These are phyloP conservation scores for Drosophila mayaguana DNA, from an alignment of 2,888 invertebrate genomes.

Conservation along the genomic window DNA sequence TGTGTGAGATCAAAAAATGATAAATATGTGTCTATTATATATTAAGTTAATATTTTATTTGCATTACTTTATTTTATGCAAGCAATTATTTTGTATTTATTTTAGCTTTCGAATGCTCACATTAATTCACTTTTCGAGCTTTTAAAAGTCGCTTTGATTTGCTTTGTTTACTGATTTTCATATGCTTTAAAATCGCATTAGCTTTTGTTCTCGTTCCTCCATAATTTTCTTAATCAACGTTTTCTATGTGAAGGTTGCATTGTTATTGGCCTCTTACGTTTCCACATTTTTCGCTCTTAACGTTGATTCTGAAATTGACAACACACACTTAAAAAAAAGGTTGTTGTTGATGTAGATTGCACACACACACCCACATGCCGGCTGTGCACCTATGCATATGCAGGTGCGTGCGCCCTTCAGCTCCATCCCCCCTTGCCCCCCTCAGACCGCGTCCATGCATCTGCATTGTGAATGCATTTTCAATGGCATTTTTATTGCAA, in stretches of 20 bases:
- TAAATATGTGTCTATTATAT: no score
- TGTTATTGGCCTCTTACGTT: conserved; percentile 37
- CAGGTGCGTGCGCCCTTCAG: conserved; percentile 56
- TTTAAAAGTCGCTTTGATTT: not conserved
- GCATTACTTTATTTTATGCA: no score
- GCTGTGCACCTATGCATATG: conserved; percentile 24
- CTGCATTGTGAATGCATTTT: conserved; percentile 69
- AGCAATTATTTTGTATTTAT: not conserved
- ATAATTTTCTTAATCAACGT: conserved; percentile 83
- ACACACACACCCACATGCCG: conserved; percentile 25
- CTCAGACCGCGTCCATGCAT: conserved; percentile 13
- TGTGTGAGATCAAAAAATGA: no score
- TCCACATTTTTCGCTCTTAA: not conserved
- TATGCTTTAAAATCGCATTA: conserved; percentile 8
- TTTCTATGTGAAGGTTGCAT: conserved; percentile 85
- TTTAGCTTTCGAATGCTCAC: not conserved
- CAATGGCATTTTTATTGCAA: conserved; percentile 79
- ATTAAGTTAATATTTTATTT: not conserved
- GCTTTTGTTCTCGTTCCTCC: conserved; percentile 33
- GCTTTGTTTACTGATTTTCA: not conserved
- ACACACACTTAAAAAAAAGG: conserved; percentile 25
- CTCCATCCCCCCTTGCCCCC: not conserved
- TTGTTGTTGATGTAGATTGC: conserved; percentile 8
- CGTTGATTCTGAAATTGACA: conserved; percentile 69
- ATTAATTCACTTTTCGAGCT: no score